Evolutionary conservation across 2,113 vertebrate genomes (phyloP), one percentile per base, ranked within the genome.

Genomic region (Microcebus griseorufus): DNA sequence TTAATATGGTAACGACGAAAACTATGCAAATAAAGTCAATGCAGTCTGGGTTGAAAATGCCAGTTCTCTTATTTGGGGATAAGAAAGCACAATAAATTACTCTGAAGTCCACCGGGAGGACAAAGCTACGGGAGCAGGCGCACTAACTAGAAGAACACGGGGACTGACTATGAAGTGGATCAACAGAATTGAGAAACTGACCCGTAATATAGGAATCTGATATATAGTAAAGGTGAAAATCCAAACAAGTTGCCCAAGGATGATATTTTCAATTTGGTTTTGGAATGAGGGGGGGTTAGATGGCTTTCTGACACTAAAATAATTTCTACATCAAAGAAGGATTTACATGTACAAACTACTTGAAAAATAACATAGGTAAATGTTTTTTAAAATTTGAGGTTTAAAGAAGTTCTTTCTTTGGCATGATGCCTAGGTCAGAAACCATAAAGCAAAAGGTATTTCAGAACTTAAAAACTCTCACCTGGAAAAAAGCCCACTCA

Each of bases 71-170:
- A 53, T 62, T 32, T 70, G 65, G 78, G 22, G 25, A 13, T 4
- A 5, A 13, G 53, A 64, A 73, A 34, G 32, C 65, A 81, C 27
- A 12, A 60, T 17, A 48, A 39, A 81, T 64, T 18, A 73, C 14
- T 82, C 45, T 65, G 22, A 75, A 29, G 27, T 42, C 42, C n/a
- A 17, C 22, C 37, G 29, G 29, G n/a, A 83, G 65, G 64, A 20
- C 7, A 70, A 14, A 53, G 34, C n/a, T 75, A 60, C 0, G 39
- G 32, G 18, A 60, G 17, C 0, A 25, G 4, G 9, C 17, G 25
- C 18, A 17, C 3, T 32, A 14, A 11, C 7, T 64, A 53, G 62
- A 70, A 51, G 34, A 39, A 32, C 4, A 0, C 42, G 32, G 88
- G 34, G 34, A 10, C 53, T 69, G 60, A 17, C 60, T 53, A 17